Evolutionary conservation across 1,140 invertebrate genomes (phyloP).

Genomic region (Drosophila teissieri): DNA sequence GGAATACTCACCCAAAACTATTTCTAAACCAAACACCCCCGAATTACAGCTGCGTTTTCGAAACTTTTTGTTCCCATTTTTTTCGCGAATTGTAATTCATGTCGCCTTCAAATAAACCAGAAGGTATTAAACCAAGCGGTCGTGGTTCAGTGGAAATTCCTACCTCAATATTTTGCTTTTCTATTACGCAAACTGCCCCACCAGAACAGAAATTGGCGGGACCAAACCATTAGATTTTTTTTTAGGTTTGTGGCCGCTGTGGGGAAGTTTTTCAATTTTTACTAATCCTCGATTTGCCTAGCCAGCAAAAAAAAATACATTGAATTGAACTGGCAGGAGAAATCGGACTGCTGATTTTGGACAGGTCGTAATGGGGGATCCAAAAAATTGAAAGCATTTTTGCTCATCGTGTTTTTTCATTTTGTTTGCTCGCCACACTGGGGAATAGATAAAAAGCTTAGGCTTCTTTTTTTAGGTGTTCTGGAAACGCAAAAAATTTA

Average conservation of each 20-base stretch:
- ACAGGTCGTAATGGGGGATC: conserved; percentile 18
- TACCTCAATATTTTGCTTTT: conserved; percentile 74
- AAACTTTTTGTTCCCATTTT: conserved; percentile 10
- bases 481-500: conserved; percentile 24
- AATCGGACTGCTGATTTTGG: conserved; percentile 16
- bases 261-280: conserved; percentile 67
- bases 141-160: conserved; percentile 60
- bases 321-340: conserved; percentile 49
- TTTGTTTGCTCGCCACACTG: conserved; percentile 50
- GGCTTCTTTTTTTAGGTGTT: conserved; percentile 6
- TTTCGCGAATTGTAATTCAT: conserved; percentile 6
- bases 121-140: conserved; percentile 14
- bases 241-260: conserved; percentile 6
- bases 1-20: neutral
- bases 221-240: conserved; percentile 15
- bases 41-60: conserved; percentile 1
- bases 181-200: conserved; percentile 49
- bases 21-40: neutral
- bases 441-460: conserved; percentile 7
- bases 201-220: neutral
- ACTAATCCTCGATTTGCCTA: conserved; percentile 59
- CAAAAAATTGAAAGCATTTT: conserved; percentile 43
- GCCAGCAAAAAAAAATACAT: conserved; percentile 58
- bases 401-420: conserved; percentile 24
- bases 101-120: conserved; percentile 15